Evolutionary conservation across 2,888 invertebrate species (phyloP).

Genomic region (Xiphydria camelus): DNA sequence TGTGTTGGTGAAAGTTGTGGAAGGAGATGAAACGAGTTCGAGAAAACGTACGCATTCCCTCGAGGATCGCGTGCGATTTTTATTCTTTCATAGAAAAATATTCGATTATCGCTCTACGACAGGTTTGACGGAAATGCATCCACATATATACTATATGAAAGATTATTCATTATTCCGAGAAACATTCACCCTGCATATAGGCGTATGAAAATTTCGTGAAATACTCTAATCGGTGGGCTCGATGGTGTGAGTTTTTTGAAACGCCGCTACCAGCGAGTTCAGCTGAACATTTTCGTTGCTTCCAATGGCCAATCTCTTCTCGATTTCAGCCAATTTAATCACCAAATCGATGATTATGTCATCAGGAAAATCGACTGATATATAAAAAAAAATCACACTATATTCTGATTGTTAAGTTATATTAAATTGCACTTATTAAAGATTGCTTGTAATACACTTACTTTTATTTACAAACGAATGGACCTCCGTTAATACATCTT

Average conservation of each 20-base stretch:
- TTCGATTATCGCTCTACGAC: too few species aligned
- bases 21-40: too few species aligned
- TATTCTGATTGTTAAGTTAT: not conserved
- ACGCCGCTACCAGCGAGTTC: slow-evolving; percentile 85
- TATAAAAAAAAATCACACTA: slow-evolving; percentile 21
- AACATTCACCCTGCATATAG: too few species aligned
- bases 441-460: slow-evolving; percentile 59
- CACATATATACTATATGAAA: too few species aligned
- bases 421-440: not conserved
- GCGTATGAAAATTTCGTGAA: too few species aligned
- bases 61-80: too few species aligned
- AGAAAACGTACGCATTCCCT: too few species aligned
- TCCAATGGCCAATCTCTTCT: slow-evolving; percentile 82
- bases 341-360: slow-evolving; percentile 77
- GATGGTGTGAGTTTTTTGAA: slow-evolving; percentile 74
- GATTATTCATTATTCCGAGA: too few species aligned
- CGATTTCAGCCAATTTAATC: slow-evolving; percentile 87
- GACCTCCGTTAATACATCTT: slow-evolving; percentile 91
- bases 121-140: too few species aligned
- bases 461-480: slow-evolving; percentile 86
- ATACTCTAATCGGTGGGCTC: too few species aligned
- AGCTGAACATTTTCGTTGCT: slow-evolving; percentile 90
- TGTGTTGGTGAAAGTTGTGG: too few species aligned
- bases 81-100: too few species aligned
- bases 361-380: slow-evolving; percentile 85